Evolutionary conservation across 2,113 vertebrate genomes (phyloP), one percentile per base, ranked within the genome.

Genomic region (Emydocephalus ijimae): DNA sequence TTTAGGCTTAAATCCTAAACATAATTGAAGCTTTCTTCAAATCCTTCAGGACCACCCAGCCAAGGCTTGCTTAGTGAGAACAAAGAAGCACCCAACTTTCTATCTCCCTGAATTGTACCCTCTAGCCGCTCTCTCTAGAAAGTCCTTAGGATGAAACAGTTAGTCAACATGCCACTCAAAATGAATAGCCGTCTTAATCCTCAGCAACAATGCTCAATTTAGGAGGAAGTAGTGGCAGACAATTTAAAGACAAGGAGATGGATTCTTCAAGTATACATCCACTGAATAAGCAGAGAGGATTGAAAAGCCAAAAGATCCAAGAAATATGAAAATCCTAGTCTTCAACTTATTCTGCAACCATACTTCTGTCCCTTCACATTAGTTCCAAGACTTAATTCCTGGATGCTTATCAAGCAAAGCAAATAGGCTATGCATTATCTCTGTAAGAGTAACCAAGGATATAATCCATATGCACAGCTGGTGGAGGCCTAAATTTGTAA

Each of bases 321-420:
- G 57, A 52, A 86, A 87, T 34, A 64, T 81, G 88, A 86, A 87
- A 90, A 64, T 81, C 85, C 56, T 81, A 90, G 86, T 24, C 87
- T 90, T 64, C 81, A 20, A 93, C 86, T 69, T 93, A 87, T 48
- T 93, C 89, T 90, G 48, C 20, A 85, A 64, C 89, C 56, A 86
- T 85, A 39, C 8, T 56, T 56, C 85, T 91, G 50, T 91, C 89
- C n/a, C 45, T 91, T 91, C 45, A 54, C 69, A 61, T 54, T 90
- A 85, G 43, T 89, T 93, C 45, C 89, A 91, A 50, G 69, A 93
- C 55, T 85, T 81, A 89, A 90, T 92, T 91, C 91, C 74, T 81
- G 85, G 87, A 87, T 85, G 43, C 90, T 93, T 93, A 85, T 56
- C 23, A 93, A 61, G 56, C 45, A 93, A 87, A 93, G 69, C 43